phyloP scores from a whole-genome alignment of 2,113 vertebrate species.

The Heloderma charlesbogerti region DNA sequence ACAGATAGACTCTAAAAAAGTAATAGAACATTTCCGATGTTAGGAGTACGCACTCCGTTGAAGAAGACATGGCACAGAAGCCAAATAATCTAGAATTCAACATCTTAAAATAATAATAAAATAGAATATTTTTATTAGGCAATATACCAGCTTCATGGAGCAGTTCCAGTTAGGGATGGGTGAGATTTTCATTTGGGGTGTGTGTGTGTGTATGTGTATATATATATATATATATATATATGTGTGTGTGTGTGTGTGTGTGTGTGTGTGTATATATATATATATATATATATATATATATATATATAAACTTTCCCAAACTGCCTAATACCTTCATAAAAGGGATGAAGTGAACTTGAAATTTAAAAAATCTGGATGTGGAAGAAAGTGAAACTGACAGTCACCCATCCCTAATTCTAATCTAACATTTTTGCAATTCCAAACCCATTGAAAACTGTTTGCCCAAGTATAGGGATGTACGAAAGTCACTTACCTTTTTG shows the following conservation, averaged over 20 bases:
- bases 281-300: too few species aligned
- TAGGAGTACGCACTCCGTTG: not conserved
- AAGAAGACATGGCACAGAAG: not conserved
- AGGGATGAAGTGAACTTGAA: too few species aligned
- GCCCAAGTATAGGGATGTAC: too few species aligned
- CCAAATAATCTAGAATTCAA: not conserved
- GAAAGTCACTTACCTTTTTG: too few species aligned
- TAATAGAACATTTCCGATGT: not conserved
- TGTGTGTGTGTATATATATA: too few species aligned
- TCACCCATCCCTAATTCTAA: not conserved
- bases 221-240: too few species aligned
- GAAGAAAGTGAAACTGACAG: too few species aligned
- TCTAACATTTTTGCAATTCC: not conserved
- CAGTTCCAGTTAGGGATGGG: not conserved
- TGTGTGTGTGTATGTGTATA: too few species aligned
- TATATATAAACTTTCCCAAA: too few species aligned
- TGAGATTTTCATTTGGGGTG: not conserved
- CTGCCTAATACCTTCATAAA: too few species aligned
- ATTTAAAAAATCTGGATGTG: too few species aligned
- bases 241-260: too few species aligned
- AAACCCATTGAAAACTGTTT: fast-evolving
- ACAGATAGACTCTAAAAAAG: not conserved
- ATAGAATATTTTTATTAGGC: not conserved
- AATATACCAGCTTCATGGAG: not conserved
- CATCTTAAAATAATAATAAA: not conserved